phyloP scores from a whole-genome alignment of 64 coral and sea anemone species.

The Pocillopora damicornis region DNA sequence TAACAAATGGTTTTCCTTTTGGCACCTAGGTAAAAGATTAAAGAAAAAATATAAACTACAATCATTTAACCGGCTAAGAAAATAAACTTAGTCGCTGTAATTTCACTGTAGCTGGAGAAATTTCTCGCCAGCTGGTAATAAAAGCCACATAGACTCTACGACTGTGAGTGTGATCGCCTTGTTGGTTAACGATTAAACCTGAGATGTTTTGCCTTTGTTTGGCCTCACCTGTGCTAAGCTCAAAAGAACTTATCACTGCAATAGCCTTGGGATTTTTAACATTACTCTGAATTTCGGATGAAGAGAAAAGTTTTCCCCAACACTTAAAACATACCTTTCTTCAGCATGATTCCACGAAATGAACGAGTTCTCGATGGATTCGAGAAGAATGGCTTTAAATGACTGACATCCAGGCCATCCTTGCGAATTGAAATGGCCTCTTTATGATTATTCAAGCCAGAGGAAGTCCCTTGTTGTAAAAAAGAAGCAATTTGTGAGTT shows the following conservation, averaged over 20 bases:
- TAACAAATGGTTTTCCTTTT: too few relatives aligned
- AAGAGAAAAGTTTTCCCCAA: not conserved
- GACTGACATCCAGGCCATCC: not conserved
- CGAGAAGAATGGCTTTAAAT: slow-evolving; percentile 11
- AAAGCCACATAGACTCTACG: not conserved
- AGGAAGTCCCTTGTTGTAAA: not conserved
- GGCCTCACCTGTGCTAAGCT: not conserved
- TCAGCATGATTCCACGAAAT: not conserved
- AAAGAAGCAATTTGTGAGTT: not conserved
- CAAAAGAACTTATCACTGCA: not conserved
- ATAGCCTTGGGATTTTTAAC: not conserved
- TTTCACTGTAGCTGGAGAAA: too few relatives aligned
- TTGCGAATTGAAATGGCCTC: not conserved
- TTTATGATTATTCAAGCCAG: not conserved
- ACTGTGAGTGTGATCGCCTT: not conserved
- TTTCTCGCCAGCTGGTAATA: not conserved
- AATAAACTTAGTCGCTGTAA: too few relatives aligned
- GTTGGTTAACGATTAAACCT: not conserved
- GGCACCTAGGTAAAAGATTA: too few relatives aligned
- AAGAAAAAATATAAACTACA: too few relatives aligned
- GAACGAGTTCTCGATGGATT: not conserved
- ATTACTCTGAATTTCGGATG: not conserved
- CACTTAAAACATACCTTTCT: not conserved
- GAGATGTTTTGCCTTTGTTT: not conserved
- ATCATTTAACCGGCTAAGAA: too few relatives aligned